Percentiles rank a stretch among this genome's conserved stretches.
phyloP scores from a whole-genome alignment of 2,113 vertebrate genomes.

The Cheirogaleus medius region DNA sequence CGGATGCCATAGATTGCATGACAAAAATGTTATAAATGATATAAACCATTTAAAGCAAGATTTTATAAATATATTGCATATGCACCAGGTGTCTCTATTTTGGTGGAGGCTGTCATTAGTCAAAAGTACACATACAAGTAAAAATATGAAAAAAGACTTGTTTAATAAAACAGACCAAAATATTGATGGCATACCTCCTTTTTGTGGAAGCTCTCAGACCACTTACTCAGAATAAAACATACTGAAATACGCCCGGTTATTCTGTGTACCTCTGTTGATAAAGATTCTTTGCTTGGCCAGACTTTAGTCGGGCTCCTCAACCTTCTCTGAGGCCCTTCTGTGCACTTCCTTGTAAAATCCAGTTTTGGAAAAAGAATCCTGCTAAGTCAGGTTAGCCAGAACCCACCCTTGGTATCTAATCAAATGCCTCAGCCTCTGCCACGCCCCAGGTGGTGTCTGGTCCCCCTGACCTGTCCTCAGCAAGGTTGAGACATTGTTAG shows the following conservation, averaged over 20 bases:
- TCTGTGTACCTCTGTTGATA: background rate
- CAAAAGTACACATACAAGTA: background rate
- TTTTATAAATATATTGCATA: background rate
- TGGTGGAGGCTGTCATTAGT: background rate
- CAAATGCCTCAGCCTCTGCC: background rate
- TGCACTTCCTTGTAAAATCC: background rate
- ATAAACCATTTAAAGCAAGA: background rate
- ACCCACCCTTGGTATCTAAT: too few relatives aligned
- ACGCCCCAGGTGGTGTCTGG: background rate
- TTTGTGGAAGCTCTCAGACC: background rate
- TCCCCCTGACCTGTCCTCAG: background rate
- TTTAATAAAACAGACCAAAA: constrained; percentile 39
- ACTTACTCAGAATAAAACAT: background rate
- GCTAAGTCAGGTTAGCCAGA: background rate
- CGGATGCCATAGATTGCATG: background rate
- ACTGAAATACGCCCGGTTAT: background rate
- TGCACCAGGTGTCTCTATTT: constrained; percentile 23
- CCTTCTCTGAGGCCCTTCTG: background rate
- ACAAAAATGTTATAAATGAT: background rate
- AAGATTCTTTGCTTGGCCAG: background rate
- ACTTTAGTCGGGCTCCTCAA: background rate
- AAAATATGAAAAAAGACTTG: background rate
- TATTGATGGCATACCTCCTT: background rate
- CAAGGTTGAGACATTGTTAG: background rate
- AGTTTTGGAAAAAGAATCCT: background rate